Percentiles rank a stretch among this genome's conserved stretches.
Conservation (phyloP, 1,140 invertebrate species). For the Tetragnatha versicolor region DNA sequence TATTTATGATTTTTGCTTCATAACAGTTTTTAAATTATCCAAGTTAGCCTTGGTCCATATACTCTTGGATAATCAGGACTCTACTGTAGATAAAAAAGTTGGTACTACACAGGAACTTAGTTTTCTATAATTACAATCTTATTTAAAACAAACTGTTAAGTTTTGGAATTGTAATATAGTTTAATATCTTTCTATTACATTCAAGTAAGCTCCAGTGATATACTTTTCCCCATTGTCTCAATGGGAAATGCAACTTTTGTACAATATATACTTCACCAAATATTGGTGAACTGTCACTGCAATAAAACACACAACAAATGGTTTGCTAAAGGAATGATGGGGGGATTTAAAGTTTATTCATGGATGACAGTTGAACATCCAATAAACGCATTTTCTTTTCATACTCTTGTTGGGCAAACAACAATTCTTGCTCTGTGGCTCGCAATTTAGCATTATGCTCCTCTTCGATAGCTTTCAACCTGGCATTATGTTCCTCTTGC, state of each 20-base stretch:
- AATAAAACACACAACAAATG: slow-evolving; percentile 12
- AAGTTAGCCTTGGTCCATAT: too few relatives aligned
- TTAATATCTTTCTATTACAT: too few relatives aligned
- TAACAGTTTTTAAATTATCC: too few relatives aligned
- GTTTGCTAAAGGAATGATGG: background rate
- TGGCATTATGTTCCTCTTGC: slow-evolving; percentile 44
- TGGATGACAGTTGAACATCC: slow-evolving; percentile 47
- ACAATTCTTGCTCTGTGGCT: slow-evolving; percentile 49
- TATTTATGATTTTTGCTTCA: too few relatives aligned
- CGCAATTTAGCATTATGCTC: slow-evolving; percentile 41
- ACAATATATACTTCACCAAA: slow-evolving; percentile 30
- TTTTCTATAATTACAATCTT: too few relatives aligned
- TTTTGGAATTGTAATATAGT: too few relatives aligned
- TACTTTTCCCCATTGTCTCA: slow-evolving; percentile 31
- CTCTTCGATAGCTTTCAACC: slow-evolving; percentile 44
- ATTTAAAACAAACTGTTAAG: too few relatives aligned
- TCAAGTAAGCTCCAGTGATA: slow-evolving; percentile 53
- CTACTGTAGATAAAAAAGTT: too few relatives aligned
- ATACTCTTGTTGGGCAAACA: slow-evolving; percentile 46
- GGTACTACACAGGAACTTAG: too few relatives aligned
- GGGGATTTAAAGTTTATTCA: slow-evolving; percentile 20
- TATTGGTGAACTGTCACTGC: slow-evolving; percentile 44
- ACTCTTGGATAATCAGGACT: too few relatives aligned
- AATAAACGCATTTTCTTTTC: slow-evolving; percentile 50
- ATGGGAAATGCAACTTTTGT: slow-evolving; percentile 28